Evolutionary conservation across 1,140 invertebrate genomes (phyloP), one percentile per base, ranked within the genome.

Genomic region (Bradysia coprophila): DNA sequence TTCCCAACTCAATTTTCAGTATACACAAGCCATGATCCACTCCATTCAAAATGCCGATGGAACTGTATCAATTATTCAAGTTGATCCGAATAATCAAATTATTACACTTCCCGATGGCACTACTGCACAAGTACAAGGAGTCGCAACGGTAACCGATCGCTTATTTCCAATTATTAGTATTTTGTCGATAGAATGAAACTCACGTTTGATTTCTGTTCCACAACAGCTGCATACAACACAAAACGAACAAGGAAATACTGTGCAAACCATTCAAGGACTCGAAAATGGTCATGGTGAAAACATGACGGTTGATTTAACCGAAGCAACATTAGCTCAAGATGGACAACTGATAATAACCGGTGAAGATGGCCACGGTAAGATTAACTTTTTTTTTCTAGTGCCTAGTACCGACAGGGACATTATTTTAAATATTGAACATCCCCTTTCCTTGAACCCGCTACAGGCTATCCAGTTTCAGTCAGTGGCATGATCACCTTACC

Each of bases 21-120:
- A 86, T 65, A 75, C 82, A 38, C 84, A 86, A 38, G 81, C 88
- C n/a, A 84, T 96, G 52, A 73, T 95, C 21, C 91, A 95, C 58
- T 92, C 89, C 3, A 93, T 94, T 57, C 91, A 86, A 48, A 96
- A 96, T 67, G 83, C 90, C 4, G 92, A 97, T 69, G 92, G 92
- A 45, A 88, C 88, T 4, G 87, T 97, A 37, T 94, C 90, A 21
- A 81, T 96, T 41, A 92, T 96, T 47, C 91, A 95, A 64, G 86
- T 96, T 42, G 91, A 96, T 70, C 87, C 90, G 31, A 88, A 80
- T 52, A 89, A 86, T 63, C 84, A 89, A 23, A 88, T 95, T 50
- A 92, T 95, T 47, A 94, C 90, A 18, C 68, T 96, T 55, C 85
- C 90, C 2, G 92, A 96, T 64, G 92, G 92, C 40, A 94, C 90